phyloP scores from a whole-genome alignment of 2,797 vertebrate species.

The Margarornis squamiger region DNA sequence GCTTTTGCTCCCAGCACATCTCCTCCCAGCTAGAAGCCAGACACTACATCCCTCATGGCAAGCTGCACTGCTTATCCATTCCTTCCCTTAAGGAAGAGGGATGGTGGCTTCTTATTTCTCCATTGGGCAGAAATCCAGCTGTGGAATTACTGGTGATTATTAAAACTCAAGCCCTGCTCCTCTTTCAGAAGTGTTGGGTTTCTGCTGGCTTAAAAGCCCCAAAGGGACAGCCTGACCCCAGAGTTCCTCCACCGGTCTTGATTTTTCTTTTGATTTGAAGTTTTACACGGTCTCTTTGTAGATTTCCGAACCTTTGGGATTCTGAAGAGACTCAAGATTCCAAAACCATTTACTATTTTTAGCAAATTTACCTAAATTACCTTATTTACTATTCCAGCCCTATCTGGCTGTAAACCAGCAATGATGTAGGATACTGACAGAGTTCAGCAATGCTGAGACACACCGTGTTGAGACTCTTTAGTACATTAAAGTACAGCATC shows the following conservation, averaged over 20 bases:
- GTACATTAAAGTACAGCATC: background rate
- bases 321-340: background rate
- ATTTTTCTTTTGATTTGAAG: background rate
- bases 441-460: background rate
- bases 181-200: rapidly evolving
- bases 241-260: background rate
- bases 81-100: background rate
- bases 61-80: background rate
- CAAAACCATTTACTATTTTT: background rate
- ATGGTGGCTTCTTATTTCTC: background rate
- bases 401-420: background rate
- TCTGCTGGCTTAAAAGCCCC: background rate
- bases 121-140: background rate
- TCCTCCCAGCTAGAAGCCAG: background rate
- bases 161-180: rapidly evolving
- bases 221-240: background rate
- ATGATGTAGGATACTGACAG: background rate
- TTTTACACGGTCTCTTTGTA: background rate
- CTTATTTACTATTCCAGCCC: background rate
- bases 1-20: background rate
- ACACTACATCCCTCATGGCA: background rate
- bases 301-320: background rate
- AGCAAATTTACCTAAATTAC: background rate
- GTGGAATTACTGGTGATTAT: background rate
- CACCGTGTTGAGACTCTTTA: background rate